phyloP scores from a whole-genome alignment of 1,140 invertebrate genomes.

The Xylocopa sonorina region DNA sequence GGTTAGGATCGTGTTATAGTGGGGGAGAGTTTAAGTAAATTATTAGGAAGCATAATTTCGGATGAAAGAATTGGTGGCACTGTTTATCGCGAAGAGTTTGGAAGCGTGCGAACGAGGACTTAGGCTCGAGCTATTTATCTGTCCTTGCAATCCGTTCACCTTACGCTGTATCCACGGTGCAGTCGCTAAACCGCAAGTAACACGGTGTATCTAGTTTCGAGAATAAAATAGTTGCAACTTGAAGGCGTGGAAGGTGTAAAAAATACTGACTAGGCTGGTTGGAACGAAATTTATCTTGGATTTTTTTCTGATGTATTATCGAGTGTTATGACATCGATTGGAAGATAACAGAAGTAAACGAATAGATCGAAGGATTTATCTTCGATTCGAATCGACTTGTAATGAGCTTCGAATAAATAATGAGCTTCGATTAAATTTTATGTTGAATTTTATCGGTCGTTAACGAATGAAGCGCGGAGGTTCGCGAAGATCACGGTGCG shows the following conservation, averaged over 20 bases:
- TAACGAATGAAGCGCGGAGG: neutral
- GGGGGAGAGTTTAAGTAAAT: too few relatives aligned
- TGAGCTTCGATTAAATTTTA: too few relatives aligned
- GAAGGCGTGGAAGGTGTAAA: neutral
- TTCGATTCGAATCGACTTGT: too few relatives aligned
- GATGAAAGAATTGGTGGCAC: too few relatives aligned
- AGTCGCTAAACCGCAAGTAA: slow-evolving; percentile 31
- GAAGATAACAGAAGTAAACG: too few relatives aligned
- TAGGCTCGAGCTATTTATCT: neutral
- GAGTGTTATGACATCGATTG: neutral
- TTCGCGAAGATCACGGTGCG: too few relatives aligned
- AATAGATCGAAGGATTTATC: neutral
- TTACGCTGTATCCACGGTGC: neutral
- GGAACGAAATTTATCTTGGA: neutral
- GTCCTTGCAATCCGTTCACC: neutral
- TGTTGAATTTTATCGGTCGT: neutral
- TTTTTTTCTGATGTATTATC: neutral
- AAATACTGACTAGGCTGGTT: neutral
- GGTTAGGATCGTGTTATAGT: neutral
- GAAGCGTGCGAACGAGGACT: neutral
- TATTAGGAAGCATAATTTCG: too few relatives aligned
- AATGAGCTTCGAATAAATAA: too few relatives aligned
- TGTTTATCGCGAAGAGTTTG: too few relatives aligned
- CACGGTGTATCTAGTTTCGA: slow-evolving; percentile 35
- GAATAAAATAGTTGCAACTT: slow-evolving; percentile 30